A percentile compares a stretch with the other conserved stretches of the same genome.
phyloP scores from a whole-genome alignment of 2,113 vertebrate species.

The Lampris incognitus region DNA sequence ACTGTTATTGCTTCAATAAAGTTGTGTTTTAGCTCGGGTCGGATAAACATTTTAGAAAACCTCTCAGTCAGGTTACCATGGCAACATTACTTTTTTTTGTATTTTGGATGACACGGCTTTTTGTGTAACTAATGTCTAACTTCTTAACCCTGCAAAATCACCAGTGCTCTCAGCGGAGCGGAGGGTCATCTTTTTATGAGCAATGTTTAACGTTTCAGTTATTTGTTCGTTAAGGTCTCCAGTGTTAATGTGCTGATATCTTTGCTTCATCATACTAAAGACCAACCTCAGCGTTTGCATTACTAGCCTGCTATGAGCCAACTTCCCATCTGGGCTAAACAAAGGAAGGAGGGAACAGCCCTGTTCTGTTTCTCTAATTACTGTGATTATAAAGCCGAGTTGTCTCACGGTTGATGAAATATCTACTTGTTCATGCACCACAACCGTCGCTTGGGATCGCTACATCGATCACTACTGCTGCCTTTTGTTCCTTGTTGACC shows the following conservation, averaged over 20 bases:
- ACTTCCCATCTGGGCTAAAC: background rate
- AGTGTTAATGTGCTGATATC: no score
- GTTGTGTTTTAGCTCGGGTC: background rate
- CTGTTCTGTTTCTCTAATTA: conserved; percentile 1
- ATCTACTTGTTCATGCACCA: background rate
- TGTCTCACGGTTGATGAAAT: background rate
- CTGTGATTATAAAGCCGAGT: background rate
- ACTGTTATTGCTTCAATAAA: background rate
- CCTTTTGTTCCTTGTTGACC: no score
- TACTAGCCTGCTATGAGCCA: background rate
- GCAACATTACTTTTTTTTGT: background rate
- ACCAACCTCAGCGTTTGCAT: background rate
- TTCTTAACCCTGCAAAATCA: no score
- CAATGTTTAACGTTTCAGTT: no score
- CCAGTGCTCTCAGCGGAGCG: no score
- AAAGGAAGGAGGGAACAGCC: background rate
- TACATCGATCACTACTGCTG: no score
- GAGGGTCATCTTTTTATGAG: no score
- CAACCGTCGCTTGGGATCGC: no score
- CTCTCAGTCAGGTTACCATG: background rate
- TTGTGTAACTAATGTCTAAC: no score
- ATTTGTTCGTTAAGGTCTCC: no score
- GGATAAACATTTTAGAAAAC: background rate
- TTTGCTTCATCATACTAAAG: no score
- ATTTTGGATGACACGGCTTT: background rate